Conservation (phyloP, 1,140 invertebrate genomes). For the Radopholus similis region DNA sequence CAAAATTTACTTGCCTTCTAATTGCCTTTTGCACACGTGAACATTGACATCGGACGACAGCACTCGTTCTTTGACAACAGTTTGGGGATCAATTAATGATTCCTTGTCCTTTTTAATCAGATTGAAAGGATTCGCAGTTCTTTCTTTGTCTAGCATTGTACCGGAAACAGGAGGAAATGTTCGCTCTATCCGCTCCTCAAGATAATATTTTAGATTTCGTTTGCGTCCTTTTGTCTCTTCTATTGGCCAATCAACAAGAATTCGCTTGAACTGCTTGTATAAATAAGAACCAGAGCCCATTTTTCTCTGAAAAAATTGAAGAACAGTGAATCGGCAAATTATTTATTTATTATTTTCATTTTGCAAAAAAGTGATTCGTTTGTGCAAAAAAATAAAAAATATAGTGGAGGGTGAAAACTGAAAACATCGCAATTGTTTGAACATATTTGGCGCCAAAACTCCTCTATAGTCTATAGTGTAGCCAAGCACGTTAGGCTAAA, state of each 20-base stretch:
- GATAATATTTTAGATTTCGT: constrained; percentile 9
- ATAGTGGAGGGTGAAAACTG: no score
- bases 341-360: no score
- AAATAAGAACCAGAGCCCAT: constrained; percentile 9
- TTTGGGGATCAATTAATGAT: not conserved
- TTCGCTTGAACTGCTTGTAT: constrained; percentile 3
- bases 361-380: no score
- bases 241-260: constrained; percentile 7
- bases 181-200: not conserved
- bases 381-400: no score
- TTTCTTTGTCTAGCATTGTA: not conserved
- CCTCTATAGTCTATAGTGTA: no score
- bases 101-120: constrained; percentile 1
- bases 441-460: no score
- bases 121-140: not conserved
- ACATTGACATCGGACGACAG: not conserved
- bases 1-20: constrained; percentile 14
- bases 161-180: not conserved
- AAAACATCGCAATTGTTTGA: no score
- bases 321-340: not conserved
- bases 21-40: constrained; percentile 4
- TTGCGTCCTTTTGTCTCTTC: not conserved
- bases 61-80: no score
- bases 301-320: not conserved
- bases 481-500: no score